Evolutionary conservation across 2,113 vertebrate genomes (phyloP).

Genomic region (Daboia siamensis): DNA sequence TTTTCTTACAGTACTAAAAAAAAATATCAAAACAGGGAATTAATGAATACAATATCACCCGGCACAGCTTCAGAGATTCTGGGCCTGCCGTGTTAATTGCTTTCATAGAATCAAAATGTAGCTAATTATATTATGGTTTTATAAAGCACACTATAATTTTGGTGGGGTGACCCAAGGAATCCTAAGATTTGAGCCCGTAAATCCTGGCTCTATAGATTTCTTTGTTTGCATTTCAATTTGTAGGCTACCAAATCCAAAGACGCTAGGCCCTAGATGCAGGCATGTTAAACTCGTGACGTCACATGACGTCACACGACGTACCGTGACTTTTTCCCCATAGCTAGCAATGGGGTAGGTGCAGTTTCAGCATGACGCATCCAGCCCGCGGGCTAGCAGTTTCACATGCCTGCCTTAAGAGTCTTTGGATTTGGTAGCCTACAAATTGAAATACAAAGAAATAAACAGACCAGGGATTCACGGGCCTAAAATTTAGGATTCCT

Average conservation of each 20-base stretch:
- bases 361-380: too few relatives aligned
- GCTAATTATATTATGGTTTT: constrained; percentile 49
- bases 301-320: too few relatives aligned
- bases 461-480: too few relatives aligned
- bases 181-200: neutral
- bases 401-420: too few relatives aligned
- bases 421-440: too few relatives aligned
- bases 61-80: constrained; percentile 39
- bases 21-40: constrained; percentile 45
- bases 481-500: too few relatives aligned
- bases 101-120: constrained; percentile 65
- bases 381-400: too few relatives aligned
- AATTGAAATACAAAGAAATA: too few relatives aligned
- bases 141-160: neutral
- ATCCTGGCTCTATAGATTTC: neutral
- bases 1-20: constrained; percentile 33
- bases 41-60: constrained; percentile 37
- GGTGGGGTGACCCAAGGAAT: neutral
- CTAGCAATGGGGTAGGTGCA: too few relatives aligned
- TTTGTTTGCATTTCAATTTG: neutral
- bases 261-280: neutral
- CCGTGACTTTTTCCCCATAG: too few relatives aligned
- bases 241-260: neutral
- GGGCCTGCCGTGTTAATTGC: constrained; percentile 63
- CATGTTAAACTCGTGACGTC: too few relatives aligned